These are phyloP conservation scores for Cassiopea xamachana DNA, from an alignment of 30 jellyfish, hydroid and myxozoan genomes.

Conservation along the genomic window DNA sequence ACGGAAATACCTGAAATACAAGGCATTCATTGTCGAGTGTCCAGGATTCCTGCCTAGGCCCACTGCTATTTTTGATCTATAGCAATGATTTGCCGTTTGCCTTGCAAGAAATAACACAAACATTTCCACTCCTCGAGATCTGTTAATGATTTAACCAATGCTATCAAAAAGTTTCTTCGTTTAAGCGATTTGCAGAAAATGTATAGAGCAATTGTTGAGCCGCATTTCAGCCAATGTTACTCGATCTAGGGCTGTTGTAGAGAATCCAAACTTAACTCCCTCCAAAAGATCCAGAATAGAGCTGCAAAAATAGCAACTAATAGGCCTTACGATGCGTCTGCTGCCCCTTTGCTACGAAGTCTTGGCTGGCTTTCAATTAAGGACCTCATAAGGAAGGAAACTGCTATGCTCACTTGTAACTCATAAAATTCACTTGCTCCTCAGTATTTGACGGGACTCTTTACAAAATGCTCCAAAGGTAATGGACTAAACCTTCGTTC, in stretches of 20 bases:
- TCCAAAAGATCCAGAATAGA: not conserved
- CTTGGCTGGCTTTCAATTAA: not conserved
- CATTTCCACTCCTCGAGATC: no score
- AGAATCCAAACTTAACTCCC: not conserved
- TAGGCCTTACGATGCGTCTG: not conserved
- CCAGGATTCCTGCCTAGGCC: no score
- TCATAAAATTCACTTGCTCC: not conserved
- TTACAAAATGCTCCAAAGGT: not conserved
- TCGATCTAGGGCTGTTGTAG: not conserved
- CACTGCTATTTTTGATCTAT: no score
- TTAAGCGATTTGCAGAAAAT: conserved; percentile 11
- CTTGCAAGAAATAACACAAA: no score
- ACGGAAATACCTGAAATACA: no score
- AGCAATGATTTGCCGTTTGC: no score
- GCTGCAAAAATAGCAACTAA: not conserved
- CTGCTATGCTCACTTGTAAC: not conserved
- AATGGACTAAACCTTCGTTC: not conserved
- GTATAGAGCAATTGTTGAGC: conserved; percentile 13
- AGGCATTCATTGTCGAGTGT: no score
- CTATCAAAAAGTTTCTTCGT: not conserved
- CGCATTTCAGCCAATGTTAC: not conserved
- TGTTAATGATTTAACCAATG: not conserved
- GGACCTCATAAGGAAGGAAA: not conserved
- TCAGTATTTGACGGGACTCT: not conserved
- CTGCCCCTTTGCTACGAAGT: not conserved